Conservation (phyloP, 1,140 invertebrate species). For the Brachystomella parvula region DNA sequence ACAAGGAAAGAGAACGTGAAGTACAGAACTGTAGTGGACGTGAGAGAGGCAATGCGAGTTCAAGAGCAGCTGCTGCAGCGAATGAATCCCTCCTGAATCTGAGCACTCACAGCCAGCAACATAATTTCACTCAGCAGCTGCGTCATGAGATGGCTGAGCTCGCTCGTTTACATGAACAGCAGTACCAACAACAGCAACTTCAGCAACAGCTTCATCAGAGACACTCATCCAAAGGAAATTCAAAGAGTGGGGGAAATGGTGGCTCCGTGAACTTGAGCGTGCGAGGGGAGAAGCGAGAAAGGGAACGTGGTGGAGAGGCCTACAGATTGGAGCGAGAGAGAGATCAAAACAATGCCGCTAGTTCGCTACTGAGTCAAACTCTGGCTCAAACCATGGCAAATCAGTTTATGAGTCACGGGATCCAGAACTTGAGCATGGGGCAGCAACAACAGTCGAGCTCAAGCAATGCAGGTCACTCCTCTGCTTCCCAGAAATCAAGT, state of each 20-base stretch:
- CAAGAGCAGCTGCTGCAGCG: background rate
- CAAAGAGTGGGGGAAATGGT: conserved; percentile 18
- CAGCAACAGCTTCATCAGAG: conserved; percentile 26
- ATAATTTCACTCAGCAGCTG: conserved; percentile 29
- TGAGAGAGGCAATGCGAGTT: conserved; percentile 3
- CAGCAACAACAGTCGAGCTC: background rate
- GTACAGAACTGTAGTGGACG: background rate
- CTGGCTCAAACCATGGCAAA: conserved; percentile 12
- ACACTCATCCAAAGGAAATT: conserved; percentile 8
- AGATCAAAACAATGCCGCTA: conserved; percentile 1
- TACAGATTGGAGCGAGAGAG: conserved; percentile 3
- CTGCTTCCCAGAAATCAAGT: background rate
- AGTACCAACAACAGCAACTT: conserved; percentile 23
- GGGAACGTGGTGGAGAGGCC: conserved; percentile 14
- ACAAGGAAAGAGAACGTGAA: background rate
- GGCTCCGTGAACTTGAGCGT: conserved; percentile 28
- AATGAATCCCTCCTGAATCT: conserved; percentile 6
- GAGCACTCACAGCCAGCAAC: conserved; percentile 8
- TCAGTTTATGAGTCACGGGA: conserved; percentile 9
- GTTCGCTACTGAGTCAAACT: conserved; percentile 1
- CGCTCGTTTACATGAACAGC: conserved; percentile 21
- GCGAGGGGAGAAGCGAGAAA: conserved; percentile 14
- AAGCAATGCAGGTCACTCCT: background rate
- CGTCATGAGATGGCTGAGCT: conserved; percentile 28
- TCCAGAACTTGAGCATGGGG: conserved; percentile 15